Evolutionary conservation across 2,888 invertebrate species (phyloP).

Genomic region (Phaedon cochleariae): DNA sequence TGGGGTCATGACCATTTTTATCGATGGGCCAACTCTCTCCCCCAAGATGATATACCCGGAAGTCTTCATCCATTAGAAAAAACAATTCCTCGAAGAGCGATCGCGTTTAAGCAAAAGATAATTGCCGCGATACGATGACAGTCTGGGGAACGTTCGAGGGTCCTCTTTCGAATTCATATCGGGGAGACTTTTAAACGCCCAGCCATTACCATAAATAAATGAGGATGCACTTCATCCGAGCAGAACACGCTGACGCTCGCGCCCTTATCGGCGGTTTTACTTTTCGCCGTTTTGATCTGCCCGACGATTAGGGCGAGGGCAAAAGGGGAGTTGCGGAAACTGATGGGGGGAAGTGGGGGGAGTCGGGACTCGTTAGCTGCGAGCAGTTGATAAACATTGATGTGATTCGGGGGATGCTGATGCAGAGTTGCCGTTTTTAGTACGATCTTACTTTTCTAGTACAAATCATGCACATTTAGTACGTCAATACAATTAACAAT

Average conservation of each 20-base stretch:
- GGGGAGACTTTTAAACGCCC: constrained; percentile 48
- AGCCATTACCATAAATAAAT: constrained; percentile 62
- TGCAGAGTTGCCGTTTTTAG: no score
- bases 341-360: neutral
- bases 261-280: constrained; percentile 15
- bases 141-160: constrained; percentile 30
- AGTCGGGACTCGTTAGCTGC: neutral
- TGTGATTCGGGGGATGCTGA: neutral
- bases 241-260: neutral
- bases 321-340: no score
- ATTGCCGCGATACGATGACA: constrained; percentile 41
- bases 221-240: constrained; percentile 56
- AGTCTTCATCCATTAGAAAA: constrained; percentile 14
- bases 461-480: no score
- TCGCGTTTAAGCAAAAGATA: constrained; percentile 28
- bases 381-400: neutral
- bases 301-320: neutral
- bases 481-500: no score
- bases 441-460: no score
- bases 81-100: constrained; percentile 16
- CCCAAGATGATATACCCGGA: neutral
- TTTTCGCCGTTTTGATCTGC: constrained; percentile 11
- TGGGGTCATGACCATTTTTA: no score
- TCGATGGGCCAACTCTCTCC: neutral
- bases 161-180: constrained; percentile 38